Conservation (phyloP, 2,113 vertebrate species). For the Siniperca knerii region DNA sequence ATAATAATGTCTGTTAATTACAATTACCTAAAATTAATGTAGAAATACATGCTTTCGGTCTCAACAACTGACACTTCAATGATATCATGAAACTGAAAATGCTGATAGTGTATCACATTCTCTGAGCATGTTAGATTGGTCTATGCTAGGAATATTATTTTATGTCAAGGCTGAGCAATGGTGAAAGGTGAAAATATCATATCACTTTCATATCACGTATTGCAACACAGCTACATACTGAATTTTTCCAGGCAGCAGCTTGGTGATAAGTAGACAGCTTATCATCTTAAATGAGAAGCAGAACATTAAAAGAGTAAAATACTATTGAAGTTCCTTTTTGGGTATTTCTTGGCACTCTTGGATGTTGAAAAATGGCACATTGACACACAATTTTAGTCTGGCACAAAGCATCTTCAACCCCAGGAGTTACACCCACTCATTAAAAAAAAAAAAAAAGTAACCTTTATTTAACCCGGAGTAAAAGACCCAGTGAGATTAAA, state of each 20-base stretch:
- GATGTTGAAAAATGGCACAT: not conserved
- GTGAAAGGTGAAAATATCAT: not conserved
- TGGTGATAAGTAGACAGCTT: not conserved
- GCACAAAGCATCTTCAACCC: not conserved
- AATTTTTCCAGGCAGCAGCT: conserved; percentile 2
- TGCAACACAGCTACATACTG: conserved; percentile 8
- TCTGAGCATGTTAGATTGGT: not conserved
- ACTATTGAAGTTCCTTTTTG: not conserved
- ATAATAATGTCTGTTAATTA: not conserved
- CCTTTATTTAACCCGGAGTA: too few species aligned
- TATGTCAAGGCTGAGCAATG: not conserved
- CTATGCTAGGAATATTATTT: not conserved
- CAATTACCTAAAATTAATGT: not conserved
- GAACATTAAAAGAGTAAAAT: not conserved
- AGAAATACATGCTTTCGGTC: not conserved
- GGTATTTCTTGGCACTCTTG: not conserved
- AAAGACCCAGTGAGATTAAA: too few species aligned
- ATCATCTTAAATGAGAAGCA: not conserved
- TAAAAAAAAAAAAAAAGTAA: too few species aligned
- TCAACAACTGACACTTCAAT: not conserved
- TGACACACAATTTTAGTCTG: not conserved
- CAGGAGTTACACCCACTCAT: not conserved
- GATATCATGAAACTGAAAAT: not conserved
- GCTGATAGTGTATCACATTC: not conserved
- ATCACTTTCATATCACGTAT: not conserved